A percentile compares a stretch with the other conserved stretches of the same genome.
Evolutionary conservation across 2,113 vertebrate species (phyloP).

Genomic region (Pseudopipra pipra): DNA sequence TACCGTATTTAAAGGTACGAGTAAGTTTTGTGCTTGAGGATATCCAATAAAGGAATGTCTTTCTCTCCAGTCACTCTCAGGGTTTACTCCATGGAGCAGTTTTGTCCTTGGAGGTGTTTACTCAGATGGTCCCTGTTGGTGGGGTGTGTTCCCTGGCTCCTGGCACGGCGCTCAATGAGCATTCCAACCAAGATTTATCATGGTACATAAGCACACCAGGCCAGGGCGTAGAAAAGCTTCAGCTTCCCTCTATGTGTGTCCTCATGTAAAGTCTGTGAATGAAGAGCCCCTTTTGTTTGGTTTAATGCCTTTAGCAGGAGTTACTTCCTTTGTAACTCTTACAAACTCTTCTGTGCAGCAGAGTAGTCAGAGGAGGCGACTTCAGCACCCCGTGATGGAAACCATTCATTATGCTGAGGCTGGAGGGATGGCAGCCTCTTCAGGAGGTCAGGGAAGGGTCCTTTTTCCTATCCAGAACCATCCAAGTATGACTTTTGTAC

Average conservation of each 20-base stretch:
- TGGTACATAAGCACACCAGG: slow-evolving; percentile 83
- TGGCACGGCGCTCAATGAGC: slow-evolving; percentile 80
- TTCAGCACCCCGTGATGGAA: slow-evolving; percentile 78
- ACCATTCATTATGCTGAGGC: slow-evolving; percentile 86
- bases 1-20: slow-evolving; percentile 89
- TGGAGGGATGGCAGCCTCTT: slow-evolving; percentile 77
- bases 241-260: slow-evolving; percentile 65
- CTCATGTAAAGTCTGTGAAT: slow-evolving; percentile 74
- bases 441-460: slow-evolving; percentile 45
- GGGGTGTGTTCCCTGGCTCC: slow-evolving; percentile 78
- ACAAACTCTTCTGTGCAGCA: slow-evolving; percentile 74
- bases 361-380: slow-evolving; percentile 70
- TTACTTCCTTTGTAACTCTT: slow-evolving; percentile 80
- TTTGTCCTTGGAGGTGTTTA: slow-evolving; percentile 77
- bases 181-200: slow-evolving; percentile 88
- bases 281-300: slow-evolving; percentile 78
- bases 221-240: slow-evolving; percentile 70
- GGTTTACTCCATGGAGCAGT: slow-evolving; percentile 75
- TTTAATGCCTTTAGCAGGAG: slow-evolving; percentile 84
- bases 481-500: slow-evolving; percentile 70
- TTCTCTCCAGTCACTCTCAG: slow-evolving; percentile 35
- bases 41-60: slow-evolving; percentile 78
- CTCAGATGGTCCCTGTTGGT: slow-evolving; percentile 80
- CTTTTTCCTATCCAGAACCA: slow-evolving; percentile 68
- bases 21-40: slow-evolving; percentile 82